These are phyloP conservation scores for Danaus plexippus DNA, from an alignment of 1,140 invertebrate genomes.

Conservation along the genomic window DNA sequence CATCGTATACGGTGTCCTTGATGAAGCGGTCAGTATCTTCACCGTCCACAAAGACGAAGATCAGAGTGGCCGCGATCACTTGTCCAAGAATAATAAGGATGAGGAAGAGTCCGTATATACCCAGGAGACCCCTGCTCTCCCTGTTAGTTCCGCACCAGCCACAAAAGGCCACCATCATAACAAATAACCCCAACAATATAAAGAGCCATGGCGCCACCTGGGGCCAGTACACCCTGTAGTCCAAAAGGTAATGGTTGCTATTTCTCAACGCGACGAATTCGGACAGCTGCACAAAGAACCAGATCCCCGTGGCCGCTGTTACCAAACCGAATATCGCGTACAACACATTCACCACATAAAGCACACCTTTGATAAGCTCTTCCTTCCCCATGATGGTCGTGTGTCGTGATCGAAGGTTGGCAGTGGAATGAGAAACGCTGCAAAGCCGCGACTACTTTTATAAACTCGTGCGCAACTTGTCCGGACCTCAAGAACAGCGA, in stretches of 20 bases:
- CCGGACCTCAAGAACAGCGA: constrained; percentile 16
- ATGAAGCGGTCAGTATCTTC: constrained; percentile 61
- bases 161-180: constrained; percentile 57
- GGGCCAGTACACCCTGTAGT: constrained; percentile 64
- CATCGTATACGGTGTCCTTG: constrained; percentile 64
- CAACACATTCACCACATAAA: constrained; percentile 57
- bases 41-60: constrained; percentile 62
- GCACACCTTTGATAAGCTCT: constrained; percentile 48
- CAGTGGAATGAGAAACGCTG: constrained; percentile 52
- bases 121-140: constrained; percentile 55
- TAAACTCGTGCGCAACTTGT: constrained; percentile 41
- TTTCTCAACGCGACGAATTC: constrained; percentile 59
- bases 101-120: constrained; percentile 52
- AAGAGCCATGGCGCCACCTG: constrained; percentile 67
- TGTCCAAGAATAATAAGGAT: constrained; percentile 51
- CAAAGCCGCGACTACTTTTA: constrained; percentile 46
- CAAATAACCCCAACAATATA: constrained; percentile 52
- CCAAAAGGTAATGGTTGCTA: constrained; percentile 60
- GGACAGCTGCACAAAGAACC: constrained; percentile 62
- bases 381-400: constrained; percentile 54
- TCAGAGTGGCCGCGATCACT: constrained; percentile 48
- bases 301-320: constrained; percentile 57
- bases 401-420: constrained; percentile 31
- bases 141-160: constrained; percentile 56
- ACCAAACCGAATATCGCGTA: constrained; percentile 58